A percentile compares a stretch with the other conserved stretches of the same genome.
Evolutionary conservation across 2,888 invertebrate species (phyloP).

Genomic region (Thera britannica): DNA sequence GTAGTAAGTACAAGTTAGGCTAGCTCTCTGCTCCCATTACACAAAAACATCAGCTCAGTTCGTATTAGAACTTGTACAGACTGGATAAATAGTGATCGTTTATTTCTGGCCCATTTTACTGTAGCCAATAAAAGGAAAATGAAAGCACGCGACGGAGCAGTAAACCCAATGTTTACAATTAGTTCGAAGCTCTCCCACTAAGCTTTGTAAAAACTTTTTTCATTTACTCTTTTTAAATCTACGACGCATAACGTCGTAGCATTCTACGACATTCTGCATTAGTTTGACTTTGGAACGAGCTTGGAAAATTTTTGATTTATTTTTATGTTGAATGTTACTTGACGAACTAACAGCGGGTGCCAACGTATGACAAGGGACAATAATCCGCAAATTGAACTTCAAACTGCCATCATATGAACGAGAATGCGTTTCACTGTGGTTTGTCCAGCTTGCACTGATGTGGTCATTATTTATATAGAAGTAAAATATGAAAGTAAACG

Average conservation of each 20-base stretch:
- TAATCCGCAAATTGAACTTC: background rate
- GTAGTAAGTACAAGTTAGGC: too few relatives aligned
- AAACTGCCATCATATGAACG: slow-evolving; percentile 18
- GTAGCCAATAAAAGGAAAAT: slow-evolving; percentile 57
- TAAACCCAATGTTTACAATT: slow-evolving; percentile 53
- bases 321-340: background rate
- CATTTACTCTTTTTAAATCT: slow-evolving; percentile 33
- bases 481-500: too few relatives aligned
- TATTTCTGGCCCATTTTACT: slow-evolving; percentile 53
- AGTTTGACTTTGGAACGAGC: background rate
- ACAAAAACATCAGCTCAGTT: slow-evolving; percentile 4
- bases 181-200: slow-evolving; percentile 45
- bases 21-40: background rate
- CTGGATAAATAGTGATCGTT: slow-evolving; percentile 25
- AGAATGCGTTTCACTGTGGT: too few relatives aligned
- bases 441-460: too few relatives aligned
- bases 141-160: slow-evolving; percentile 37
- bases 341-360: too few relatives aligned
- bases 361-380: too few relatives aligned
- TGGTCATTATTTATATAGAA: too few relatives aligned
- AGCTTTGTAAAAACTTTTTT: slow-evolving; percentile 34
- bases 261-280: slow-evolving; percentile 6
- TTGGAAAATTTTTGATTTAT: slow-evolving; percentile 2
- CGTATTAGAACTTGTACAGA: slow-evolving; percentile 1
- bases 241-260: slow-evolving; percentile 3